Evolutionary conservation across 2,113 vertebrate species (phyloP).

Genomic region (Takifugu bimaculatus): DNA sequence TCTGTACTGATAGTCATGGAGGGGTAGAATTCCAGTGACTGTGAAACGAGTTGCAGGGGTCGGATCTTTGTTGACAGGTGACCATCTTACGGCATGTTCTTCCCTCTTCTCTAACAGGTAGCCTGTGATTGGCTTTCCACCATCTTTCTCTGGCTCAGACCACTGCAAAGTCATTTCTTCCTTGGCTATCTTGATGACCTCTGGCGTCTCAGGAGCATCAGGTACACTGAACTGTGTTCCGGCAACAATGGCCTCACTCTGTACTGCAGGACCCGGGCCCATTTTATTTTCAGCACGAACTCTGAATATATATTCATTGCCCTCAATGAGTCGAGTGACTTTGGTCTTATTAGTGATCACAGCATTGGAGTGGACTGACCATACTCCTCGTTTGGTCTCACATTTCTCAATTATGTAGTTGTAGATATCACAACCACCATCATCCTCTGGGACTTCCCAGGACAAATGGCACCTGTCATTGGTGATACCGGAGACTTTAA

Average conservation of each 20-base stretch:
- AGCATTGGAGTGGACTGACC: constrained; percentile 89
- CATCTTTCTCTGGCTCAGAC: constrained; percentile 90
- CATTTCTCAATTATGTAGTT: constrained; percentile 99
- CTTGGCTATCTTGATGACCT: constrained; percentile 87
- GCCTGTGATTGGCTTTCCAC: constrained; percentile 92
- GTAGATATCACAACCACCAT: constrained; percentile 97
- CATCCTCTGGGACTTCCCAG: constrained; percentile 93
- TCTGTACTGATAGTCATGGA: constrained; percentile 95
- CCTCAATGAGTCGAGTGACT: constrained; percentile 92
- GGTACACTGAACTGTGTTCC: constrained; percentile 91
- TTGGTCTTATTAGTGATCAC: constrained; percentile 83
- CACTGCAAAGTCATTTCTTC: constrained; percentile 95
- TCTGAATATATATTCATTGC: constrained; percentile 95
- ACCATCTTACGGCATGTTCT: constrained; percentile 86
- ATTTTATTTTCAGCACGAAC: constrained; percentile 98
- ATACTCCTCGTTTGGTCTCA: constrained; percentile 94
- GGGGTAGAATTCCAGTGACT: constrained; percentile 88
- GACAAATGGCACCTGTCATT: constrained; percentile 86
- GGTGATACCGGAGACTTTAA: constrained; percentile 87
- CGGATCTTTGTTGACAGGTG: constrained; percentile 87
- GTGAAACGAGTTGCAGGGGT: constrained; percentile 82
- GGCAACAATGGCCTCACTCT: constrained; percentile 87
- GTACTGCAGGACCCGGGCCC: constrained; percentile 91
- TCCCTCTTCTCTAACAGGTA: constrained; percentile 95
- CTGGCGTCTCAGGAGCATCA: constrained; percentile 87